Evolutionary conservation across 2,797 vertebrate genomes (phyloP).

Genomic region (Oophaga sylvatica): DNA sequence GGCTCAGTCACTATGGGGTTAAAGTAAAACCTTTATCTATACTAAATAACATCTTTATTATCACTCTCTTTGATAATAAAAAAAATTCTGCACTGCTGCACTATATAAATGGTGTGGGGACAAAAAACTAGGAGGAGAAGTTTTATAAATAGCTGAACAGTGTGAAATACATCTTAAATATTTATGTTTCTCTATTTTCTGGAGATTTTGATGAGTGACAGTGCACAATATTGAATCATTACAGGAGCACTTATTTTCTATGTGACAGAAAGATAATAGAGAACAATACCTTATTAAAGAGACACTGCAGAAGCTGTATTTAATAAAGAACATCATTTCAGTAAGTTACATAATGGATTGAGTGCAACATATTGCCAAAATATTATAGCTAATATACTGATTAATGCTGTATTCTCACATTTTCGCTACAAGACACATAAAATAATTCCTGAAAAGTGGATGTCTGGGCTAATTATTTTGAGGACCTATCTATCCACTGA

Average conservation of each 20-base stretch:
- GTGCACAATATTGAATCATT: not conserved
- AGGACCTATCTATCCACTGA: no score
- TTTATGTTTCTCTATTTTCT: not conserved
- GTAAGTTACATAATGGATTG: not conserved
- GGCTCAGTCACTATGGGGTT: no score
- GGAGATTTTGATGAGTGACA: slow-evolving; percentile 2
- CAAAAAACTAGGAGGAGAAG: not conserved
- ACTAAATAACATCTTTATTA: no score
- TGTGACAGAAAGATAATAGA: not conserved
- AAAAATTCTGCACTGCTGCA: no score
- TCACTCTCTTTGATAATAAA: no score
- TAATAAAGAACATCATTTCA: not conserved
- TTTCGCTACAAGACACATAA: not conserved
- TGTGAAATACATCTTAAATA: not conserved
- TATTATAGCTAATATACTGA: slow-evolving; percentile 3
- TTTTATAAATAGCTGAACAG: not conserved
- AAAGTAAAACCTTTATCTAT: no score
- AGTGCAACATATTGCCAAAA: not conserved
- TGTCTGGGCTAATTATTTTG: no score
- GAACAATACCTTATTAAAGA: not conserved
- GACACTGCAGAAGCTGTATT: not conserved
- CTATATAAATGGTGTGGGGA: not conserved
- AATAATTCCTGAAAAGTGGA: not conserved
- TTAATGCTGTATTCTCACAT: not conserved
- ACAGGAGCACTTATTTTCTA: not conserved